Evolutionary conservation across 92 coral and sea anemone genomes (phyloP).

Genomic region (Actinostola sp.): DNA sequence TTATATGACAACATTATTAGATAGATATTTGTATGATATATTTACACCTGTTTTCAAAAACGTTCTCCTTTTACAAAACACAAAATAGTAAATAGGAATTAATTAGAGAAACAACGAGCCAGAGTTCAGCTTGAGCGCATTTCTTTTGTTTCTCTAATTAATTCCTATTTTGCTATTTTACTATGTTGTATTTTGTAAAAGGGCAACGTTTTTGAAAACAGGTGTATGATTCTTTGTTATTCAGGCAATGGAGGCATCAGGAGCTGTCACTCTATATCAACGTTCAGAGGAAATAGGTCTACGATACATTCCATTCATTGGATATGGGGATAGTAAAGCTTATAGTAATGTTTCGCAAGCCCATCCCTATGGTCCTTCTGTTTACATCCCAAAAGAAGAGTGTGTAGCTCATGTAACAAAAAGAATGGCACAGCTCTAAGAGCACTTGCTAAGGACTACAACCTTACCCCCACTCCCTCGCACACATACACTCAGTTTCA

Average conservation of each 20-base stretch:
- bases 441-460: conserved; percentile 20
- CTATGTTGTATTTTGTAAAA: too few relatives aligned
- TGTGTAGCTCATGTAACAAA: conserved; percentile 62
- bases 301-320: conserved; percentile 55
- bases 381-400: conserved; percentile 68
- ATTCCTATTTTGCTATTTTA: too few relatives aligned
- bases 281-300: conserved; percentile 46
- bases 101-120: too few relatives aligned
- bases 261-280: conserved; percentile 29
- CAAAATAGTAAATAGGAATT: too few relatives aligned
- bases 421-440: conserved; percentile 59
- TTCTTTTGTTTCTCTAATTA: too few relatives aligned
- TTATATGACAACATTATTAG: too few relatives aligned
- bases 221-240: neutral
- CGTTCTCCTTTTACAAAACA: too few relatives aligned
- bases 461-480: neutral
- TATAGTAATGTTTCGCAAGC: conserved; percentile 21
- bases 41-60: too few relatives aligned
- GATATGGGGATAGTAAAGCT: conserved; percentile 65
- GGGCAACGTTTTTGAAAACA: too few relatives aligned
- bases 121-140: too few relatives aligned
- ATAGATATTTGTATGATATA: too few relatives aligned
- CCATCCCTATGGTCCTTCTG: conserved; percentile 60
- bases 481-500: neutral
- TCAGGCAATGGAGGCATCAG: conserved; percentile 67